Evolutionary conservation across 2,888 invertebrate genomes (phyloP), one percentile per base, ranked within the genome.

Genomic region (Endomychus coccineus): DNA sequence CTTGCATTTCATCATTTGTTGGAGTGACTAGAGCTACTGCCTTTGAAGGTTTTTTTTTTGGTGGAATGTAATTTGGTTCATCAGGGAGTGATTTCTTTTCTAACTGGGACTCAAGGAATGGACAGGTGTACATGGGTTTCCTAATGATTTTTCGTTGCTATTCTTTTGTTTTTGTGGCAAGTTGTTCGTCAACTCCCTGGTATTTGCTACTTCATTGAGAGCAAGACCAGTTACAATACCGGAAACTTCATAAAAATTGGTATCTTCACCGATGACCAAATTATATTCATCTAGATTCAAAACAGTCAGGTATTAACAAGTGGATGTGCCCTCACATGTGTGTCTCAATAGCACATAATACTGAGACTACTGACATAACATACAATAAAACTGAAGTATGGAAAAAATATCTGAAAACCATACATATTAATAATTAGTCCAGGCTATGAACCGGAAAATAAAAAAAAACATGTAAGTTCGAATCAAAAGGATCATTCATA

Each of bases 221-320:
- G 29, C 14, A 14, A 29, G 15, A 15, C 29, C 11, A 11, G 9
- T 29, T 29, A 29, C 29, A 29, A 29, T 29, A 13, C 16, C 29
- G 16, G 29, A 29, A 11, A 14, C 29, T 29, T 16, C 29, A 29
- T 11, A 14, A 15, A 16, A 6, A 29, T 29, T 7, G 29, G 29
- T 11, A 16, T 29, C 29, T 29, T 29, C 29, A 14, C 7, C 11
- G 11, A 29, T 29, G 29, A 14, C 7, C 16, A 29, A 29, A 29
- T 29, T 29, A 16, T 10, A 11, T 29, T 29, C 29, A 29, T 29
- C 29, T 29, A 29, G 11, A 29, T 29, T 29, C 16, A 29, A 29
- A 29, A 29, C 12, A 29, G 29, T 25, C 10, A 25, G 6, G 29
- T 29, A 14, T 29, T 29, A 29, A 19, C 6, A 19, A 19, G 21